Base-by-base conservation (phyloP, 2,113 vertebrate species). In the Phycodurus eques region DNA sequence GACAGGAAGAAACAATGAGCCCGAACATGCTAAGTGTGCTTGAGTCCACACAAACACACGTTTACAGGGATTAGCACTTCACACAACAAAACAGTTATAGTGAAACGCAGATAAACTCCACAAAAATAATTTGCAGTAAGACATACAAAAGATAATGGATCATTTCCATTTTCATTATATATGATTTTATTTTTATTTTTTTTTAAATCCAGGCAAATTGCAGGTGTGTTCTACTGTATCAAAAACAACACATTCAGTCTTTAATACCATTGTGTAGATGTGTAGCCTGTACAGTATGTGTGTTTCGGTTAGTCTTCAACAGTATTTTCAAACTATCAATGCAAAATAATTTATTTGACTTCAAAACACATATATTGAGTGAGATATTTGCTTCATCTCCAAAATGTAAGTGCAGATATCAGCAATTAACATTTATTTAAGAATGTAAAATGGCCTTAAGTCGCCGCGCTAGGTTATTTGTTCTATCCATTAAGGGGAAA, bases 1-100 rank as follows among this genome's bases (percentile, higher is more conserved):
- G 57, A 27, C 12, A 31, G 72, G 46, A 67, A 76, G 63, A 78
- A 43, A 19, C 13, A 51, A 46, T 47, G 63, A 27, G n/a, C 13
- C n/a, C 7, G 15, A 35, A 62, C 8, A 46, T 42, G 44, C 4
- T 46, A 22, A 35, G 73, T 53, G 5, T 17, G 20, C 67, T 27
- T 44, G 14, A 14, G 59, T 8, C 22, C 54, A 63, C 27, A 8
- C 20, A 20, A 63, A 7, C 20, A 43, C 22, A 43, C 13, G 14
- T 14, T 42, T 65, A 43, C 49, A 35, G n/a, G 2, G 4, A 60
- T 60, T 17, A 60, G 57, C 57, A 17, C 57, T 17, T 60, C 5
- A 3, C 27, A 60, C 10, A 60, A 15, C 31, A 33, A 60, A 60
- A 14, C 13, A 60, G 33, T 33, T 17, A 17, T 5, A 1, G 31